These are phyloP conservation scores for Syncerus caffer DNA, from an alignment of 2,797 vertebrate species.

Conservation along the genomic window DNA sequence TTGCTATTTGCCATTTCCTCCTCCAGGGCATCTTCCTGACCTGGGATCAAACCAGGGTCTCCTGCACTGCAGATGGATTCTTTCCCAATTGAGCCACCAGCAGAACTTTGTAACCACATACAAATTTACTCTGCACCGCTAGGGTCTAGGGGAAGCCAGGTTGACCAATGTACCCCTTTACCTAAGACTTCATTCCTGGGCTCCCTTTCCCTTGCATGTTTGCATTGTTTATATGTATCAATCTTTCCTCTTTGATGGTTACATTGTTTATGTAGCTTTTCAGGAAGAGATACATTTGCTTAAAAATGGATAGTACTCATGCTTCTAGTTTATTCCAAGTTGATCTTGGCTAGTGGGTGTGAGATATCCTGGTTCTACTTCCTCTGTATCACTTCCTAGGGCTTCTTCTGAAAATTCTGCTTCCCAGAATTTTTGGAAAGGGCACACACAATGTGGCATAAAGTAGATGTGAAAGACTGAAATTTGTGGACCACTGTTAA, in stretches of 20 bases:
- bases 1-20: background rate
- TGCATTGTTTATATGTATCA: background rate
- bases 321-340: background rate
- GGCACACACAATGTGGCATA: background rate
- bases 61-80: background rate
- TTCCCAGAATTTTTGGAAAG: background rate
- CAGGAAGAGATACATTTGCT: background rate
- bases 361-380: background rate
- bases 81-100: background rate
- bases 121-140: background rate
- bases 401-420: background rate
- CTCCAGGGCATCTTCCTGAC: background rate
- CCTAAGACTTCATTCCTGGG: background rate
- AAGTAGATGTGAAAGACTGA: conserved; percentile 6
- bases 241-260: background rate
- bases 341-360: background rate
- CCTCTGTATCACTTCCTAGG: background rate
- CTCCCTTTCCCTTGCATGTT: background rate
- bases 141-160: background rate
- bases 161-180: background rate
- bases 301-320: background rate
- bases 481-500: conserved; percentile 49
- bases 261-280: background rate
- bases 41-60: background rate
- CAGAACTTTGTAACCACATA: background rate